These are phyloP conservation scores for Chionomys nivalis DNA, from an alignment of 2,113 vertebrate species.

Conservation along the genomic window DNA sequence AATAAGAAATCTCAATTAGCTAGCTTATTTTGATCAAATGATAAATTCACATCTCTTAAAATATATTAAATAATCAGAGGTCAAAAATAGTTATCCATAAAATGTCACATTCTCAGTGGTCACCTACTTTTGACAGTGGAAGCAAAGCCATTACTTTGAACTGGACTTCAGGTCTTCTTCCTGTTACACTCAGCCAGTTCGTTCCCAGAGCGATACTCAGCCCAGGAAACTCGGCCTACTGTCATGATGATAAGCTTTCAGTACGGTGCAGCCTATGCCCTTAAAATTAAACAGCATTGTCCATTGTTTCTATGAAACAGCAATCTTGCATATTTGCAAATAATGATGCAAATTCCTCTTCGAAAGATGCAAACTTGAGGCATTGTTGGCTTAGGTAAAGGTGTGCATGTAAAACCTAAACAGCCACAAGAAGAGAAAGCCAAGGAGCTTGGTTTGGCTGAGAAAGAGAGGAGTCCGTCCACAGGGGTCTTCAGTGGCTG, in stretches of 20 bases:
- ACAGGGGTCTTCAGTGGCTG: background rate
- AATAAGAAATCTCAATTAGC: background rate
- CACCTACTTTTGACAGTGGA: background rate
- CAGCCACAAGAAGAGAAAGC: background rate
- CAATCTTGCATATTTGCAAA: background rate
- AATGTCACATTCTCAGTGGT: background rate
- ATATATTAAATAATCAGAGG: conserved; percentile 71
- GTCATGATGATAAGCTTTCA: conserved; percentile 71
- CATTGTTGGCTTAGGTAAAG: background rate
- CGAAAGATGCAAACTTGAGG: background rate
- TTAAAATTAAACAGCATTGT: background rate
- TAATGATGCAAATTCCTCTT: background rate
- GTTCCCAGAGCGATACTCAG: background rate
- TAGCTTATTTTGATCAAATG: conserved; percentile 71
- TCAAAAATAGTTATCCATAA: background rate
- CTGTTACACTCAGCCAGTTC: background rate
- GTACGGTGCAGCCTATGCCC: background rate
- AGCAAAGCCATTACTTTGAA: background rate
- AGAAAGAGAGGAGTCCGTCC: background rate
- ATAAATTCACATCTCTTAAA: conserved; percentile 70
- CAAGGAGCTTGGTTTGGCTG: background rate
- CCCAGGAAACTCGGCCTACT: conserved; percentile 76
- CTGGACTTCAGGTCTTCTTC: rapidly evolving
- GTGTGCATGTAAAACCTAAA: background rate
- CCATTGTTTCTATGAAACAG: background rate